Evolutionary conservation across 1,140 invertebrate genomes (phyloP).

Genomic region (Aradophagus sp.): DNA sequence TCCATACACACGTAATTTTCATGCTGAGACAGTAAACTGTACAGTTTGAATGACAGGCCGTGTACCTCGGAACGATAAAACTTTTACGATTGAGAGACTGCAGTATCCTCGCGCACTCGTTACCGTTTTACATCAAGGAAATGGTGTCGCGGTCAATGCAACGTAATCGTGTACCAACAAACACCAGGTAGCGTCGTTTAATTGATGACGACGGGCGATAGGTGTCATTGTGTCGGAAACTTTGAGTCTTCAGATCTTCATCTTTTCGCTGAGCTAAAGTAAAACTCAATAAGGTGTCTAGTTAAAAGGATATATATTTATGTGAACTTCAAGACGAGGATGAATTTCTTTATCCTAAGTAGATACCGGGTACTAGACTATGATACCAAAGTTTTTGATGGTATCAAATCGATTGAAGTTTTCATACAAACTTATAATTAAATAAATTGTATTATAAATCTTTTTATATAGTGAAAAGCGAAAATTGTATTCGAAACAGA

Average conservation of each 20-base stretch:
- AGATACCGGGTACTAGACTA: no score
- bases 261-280: no score
- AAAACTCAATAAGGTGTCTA: no score
- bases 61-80: constrained; percentile 52
- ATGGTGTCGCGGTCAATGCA: constrained; percentile 49
- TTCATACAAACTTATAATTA: no score
- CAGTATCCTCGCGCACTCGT: constrained; percentile 44
- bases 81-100: constrained; percentile 45
- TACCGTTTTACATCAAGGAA: constrained; percentile 41
- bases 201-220: constrained; percentile 24
- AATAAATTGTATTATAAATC: no score
- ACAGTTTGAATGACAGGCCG: constrained; percentile 51
- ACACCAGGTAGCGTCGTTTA: constrained; percentile 31
- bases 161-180: constrained; percentile 33
- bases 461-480: no score
- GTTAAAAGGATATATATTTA: no score
- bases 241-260: not conserved
- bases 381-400: no score
- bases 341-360: no score
- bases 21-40: constrained; percentile 50
- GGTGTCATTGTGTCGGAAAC: constrained; percentile 2
- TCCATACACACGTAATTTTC: constrained; percentile 47
- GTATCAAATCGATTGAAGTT: no score
- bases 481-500: no score
- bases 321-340: no score